phyloP scores from a whole-genome alignment of 2,797 vertebrate genomes.

The Crenuchus spilurus region DNA sequence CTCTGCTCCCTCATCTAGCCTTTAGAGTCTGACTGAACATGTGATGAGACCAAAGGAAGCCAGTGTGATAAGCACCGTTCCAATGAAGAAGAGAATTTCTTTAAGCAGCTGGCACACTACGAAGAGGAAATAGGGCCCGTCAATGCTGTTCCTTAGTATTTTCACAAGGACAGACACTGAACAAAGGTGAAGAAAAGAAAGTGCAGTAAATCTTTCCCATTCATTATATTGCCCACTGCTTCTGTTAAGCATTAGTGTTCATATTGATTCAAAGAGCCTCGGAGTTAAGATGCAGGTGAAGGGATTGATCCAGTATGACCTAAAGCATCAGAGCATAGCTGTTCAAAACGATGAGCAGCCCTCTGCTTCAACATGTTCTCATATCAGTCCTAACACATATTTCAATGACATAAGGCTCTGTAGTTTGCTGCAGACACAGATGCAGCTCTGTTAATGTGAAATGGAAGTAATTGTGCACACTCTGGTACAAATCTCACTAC shows the following conservation, averaged over 20 bases:
- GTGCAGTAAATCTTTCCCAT: constrained; percentile 39
- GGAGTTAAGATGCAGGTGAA: constrained; percentile 2
- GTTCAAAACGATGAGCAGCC: neutral
- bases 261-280: constrained; percentile 8
- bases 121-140: constrained; percentile 29
- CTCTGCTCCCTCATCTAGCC: constrained; percentile 24
- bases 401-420: neutral
- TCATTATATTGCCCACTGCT: constrained; percentile 15
- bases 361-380: neutral
- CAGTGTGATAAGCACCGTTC: constrained; percentile 20
- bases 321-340: neutral
- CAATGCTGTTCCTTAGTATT: constrained; percentile 21
- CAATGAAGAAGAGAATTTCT: constrained; percentile 19
- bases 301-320: constrained; percentile 13
- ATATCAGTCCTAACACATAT: neutral
- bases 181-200: constrained; percentile 31
- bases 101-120: constrained; percentile 11
- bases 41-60: constrained; percentile 33
- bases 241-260: neutral
- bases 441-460: neutral
- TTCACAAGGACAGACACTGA: constrained; percentile 10
- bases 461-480: neutral
- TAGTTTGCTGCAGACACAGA: no score
- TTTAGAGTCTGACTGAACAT: constrained; percentile 27
- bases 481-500: constrained; percentile 34